Percentiles rank a stretch among this genome's conserved stretches.
These are phyloP conservation scores for Astropecten irregularis DNA, from an alignment of 53 echinoderm and acorn worm species.

Conservation along the genomic window DNA sequence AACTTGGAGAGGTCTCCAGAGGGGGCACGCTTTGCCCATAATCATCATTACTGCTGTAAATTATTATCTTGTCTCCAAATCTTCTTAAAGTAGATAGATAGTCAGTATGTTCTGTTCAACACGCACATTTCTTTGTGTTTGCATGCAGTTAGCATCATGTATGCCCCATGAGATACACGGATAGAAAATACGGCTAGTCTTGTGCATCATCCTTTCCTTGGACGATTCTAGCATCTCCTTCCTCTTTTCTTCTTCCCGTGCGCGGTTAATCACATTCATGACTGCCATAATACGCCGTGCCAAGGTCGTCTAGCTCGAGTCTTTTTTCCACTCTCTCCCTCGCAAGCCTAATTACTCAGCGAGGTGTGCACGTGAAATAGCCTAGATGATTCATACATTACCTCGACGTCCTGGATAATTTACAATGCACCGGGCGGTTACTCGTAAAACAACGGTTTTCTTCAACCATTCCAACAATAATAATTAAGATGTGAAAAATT, in stretches of 20 bases:
- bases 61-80: slow-evolving; percentile 33
- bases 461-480: too few relatives aligned
- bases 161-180: not conserved
- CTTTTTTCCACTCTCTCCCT: not conserved
- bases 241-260: too few relatives aligned
- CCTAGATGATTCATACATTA: slow-evolving; percentile 48
- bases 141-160: too few relatives aligned
- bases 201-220: slow-evolving; percentile 27
- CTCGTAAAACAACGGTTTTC: too few relatives aligned
- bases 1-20: not conserved
- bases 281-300: slow-evolving; percentile 40
- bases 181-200: slow-evolving; percentile 8
- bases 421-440: too few relatives aligned
- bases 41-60: slow-evolving; percentile 20
- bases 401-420: not conserved
- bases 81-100: not conserved
- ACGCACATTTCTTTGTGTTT: too few relatives aligned
- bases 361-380: slow-evolving; percentile 50
- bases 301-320: not conserved
- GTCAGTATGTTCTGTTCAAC: too few relatives aligned
- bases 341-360: slow-evolving; percentile 50
- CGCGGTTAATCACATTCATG: slow-evolving; percentile 50
- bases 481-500: too few relatives aligned
- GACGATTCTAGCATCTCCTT: slow-evolving; percentile 6
- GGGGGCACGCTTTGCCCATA: not conserved